Evolutionary conservation across 2,113 vertebrate genomes (phyloP), one percentile per base, ranked within the genome.

Genomic region (Urocolius indicus): DNA sequence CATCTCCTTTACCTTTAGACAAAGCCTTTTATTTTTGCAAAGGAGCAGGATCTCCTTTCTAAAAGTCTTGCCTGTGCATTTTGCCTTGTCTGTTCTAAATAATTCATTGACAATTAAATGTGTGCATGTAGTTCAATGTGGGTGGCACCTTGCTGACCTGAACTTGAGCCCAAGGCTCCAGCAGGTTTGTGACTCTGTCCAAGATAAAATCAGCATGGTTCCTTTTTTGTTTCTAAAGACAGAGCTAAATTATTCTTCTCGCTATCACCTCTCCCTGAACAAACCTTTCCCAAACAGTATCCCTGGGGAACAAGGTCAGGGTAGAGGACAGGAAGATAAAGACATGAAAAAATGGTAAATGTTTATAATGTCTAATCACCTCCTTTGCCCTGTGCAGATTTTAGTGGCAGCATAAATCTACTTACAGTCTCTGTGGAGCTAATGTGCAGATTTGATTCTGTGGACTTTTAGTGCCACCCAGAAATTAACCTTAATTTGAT

Each of bases 21-120:
- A 91, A 43, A 63, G 55, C 10, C 6, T 6, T 63, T 6, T 63
- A 75, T 57, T 85, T 77, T 73, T 73, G 61, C 34, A 59, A 46
- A 87, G 55, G 22, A 84, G 32, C 14, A 67, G 58, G 45, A 19
- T 67, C 72, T 71, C 13, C 45, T 76, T 89, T 74, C 58, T 77
- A 51, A 69, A 67, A 83, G 67, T 71, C 30, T 66, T 79, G 59
- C 54, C 49, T 87, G 32, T 3, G 3, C 23, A 32, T 79, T 90
- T 84, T 93, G 26, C 43, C 30, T 72, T 69, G 19, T 79, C 52
- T 80, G 30, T 57, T 93, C 54, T 93, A 82, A 91, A 84, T 92
- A 93, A 95, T 83, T 87, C 24, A 57, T 5, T 77, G 48, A n/a
- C 55, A 92, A 46, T 43, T 83, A 54, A 83, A 86, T 46, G 59